phyloP scores from a whole-genome alignment of 2,888 invertebrate genomes.

The Drosophila neutralis region DNA sequence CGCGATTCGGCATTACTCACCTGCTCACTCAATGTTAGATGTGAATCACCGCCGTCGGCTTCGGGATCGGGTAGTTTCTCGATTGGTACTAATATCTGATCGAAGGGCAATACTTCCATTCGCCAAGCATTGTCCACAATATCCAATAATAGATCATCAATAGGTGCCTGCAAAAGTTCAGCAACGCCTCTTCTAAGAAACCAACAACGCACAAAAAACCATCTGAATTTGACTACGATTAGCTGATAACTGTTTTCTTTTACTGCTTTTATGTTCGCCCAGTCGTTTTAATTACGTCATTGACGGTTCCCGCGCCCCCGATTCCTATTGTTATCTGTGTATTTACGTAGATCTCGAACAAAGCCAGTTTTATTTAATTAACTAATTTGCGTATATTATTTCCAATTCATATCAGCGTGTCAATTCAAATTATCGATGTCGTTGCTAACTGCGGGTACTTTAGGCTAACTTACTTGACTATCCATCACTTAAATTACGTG shows the following conservation, averaged over 20 bases:
- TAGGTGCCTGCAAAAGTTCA: conserved; percentile 72
- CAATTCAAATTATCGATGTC: background rate
- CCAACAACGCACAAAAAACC: conserved; percentile 6
- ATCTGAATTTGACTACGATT: conserved; percentile 10
- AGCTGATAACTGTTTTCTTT: conserved; percentile 17
- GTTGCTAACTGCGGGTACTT: background rate
- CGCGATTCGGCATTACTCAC: conserved; percentile 87
- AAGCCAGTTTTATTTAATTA: conserved; percentile 36
- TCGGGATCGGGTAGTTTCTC: conserved; percentile 96
- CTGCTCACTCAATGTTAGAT: conserved; percentile 94
- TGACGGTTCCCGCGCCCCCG: conserved; percentile 10
- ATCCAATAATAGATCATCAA: conserved; percentile 84
- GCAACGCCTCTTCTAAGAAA: conserved; percentile 52
- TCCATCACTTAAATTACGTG: conserved; percentile 77
- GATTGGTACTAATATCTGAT: conserved; percentile 93
- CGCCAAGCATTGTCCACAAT: conserved; percentile 93
- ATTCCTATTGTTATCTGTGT: conserved; percentile 34
- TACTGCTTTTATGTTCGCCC: conserved; percentile 2
- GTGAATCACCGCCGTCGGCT: conserved; percentile 95
- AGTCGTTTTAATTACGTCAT: conserved; percentile 58
- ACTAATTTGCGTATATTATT: conserved; percentile 51
- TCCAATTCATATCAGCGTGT: conserved; percentile 11
- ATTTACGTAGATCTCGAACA: conserved; percentile 58
- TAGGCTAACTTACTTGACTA: conserved; percentile 77
- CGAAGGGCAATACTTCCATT: conserved; percentile 92